Percentiles rank a stretch among this genome's conserved stretches.
phyloP scores from a whole-genome alignment of 1,140 invertebrate species.

The Reticulitermes speratus region DNA sequence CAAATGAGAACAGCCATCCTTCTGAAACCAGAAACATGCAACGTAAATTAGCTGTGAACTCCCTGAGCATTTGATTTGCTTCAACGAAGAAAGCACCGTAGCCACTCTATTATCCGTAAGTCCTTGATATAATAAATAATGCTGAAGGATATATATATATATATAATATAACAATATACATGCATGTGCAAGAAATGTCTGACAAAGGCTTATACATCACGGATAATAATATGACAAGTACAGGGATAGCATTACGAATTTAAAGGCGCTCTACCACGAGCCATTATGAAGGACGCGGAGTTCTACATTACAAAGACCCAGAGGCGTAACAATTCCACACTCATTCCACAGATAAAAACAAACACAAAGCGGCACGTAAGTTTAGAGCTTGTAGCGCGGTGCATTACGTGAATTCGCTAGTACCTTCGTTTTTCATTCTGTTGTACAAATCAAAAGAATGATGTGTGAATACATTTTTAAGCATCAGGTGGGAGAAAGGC shows the following conservation, averaged over 20 bases:
- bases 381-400: too few species aligned
- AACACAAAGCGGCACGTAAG: too few species aligned
- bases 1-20: background rate
- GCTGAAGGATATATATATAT: background rate
- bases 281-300: background rate
- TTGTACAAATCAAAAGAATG: too few species aligned
- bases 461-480: too few species aligned
- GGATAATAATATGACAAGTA: conserved; percentile 15
- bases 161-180: background rate
- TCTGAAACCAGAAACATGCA: background rate
- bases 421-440: too few species aligned
- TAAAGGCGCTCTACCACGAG: background rate
- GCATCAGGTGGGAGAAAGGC: too few species aligned
- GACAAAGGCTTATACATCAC: background rate
- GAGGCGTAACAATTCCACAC: background rate
- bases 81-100: background rate
- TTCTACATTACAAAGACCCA: background rate
- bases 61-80: background rate
- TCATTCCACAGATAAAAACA: background rate
- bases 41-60: background rate
- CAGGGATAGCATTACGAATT: conserved; percentile 4
- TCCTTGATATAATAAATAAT: background rate
- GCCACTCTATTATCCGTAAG: background rate
- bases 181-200: background rate
- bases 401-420: too few species aligned